Percentiles rank a stretch among this genome's conserved stretches.
Conservation (phyloP, 2,797 vertebrate species). For the Lepus townsendii region DNA sequence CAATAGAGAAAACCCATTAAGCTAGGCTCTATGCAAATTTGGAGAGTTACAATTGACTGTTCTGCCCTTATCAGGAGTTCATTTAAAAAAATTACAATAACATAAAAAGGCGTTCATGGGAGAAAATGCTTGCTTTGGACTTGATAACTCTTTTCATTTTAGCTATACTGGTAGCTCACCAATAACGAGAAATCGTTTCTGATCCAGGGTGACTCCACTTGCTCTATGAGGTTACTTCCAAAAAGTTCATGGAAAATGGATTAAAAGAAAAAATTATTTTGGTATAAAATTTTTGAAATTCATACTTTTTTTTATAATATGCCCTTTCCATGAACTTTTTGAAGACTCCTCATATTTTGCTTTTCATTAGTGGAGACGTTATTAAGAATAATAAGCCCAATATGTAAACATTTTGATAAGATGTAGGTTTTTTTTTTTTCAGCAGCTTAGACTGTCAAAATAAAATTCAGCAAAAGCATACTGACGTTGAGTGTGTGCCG, state of each 20-base stretch:
- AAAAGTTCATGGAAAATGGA: no score
- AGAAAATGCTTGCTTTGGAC: constrained; percentile 3
- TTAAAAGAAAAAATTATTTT: no score
- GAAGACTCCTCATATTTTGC: not conserved
- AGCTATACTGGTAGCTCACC: not conserved
- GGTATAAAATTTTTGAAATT: no score
- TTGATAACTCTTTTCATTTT: constrained; percentile 35
- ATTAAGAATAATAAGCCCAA: constrained; percentile 44
- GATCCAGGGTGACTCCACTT: constrained; percentile 16
- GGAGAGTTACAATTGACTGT: constrained; percentile 50
- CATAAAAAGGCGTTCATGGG: constrained; percentile 27
- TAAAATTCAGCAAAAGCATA: constrained; percentile 5
- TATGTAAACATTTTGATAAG: constrained; percentile 14
- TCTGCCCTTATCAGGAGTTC: constrained; percentile 42
- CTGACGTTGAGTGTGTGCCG: not conserved
- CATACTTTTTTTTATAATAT: no score
- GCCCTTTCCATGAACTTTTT: no score
- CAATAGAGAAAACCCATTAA: constrained; percentile 39
- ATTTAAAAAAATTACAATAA: constrained; percentile 55
- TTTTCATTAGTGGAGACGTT: not conserved
- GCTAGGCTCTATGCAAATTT: constrained; percentile 53
- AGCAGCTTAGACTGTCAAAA: constrained; percentile 28
- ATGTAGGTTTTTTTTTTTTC: not conserved
- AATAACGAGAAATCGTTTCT: constrained; percentile 44
- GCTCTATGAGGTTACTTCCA: not conserved